phyloP scores from a whole-genome alignment of 2,888 invertebrate genomes.

The Plutella xylostella region DNA sequence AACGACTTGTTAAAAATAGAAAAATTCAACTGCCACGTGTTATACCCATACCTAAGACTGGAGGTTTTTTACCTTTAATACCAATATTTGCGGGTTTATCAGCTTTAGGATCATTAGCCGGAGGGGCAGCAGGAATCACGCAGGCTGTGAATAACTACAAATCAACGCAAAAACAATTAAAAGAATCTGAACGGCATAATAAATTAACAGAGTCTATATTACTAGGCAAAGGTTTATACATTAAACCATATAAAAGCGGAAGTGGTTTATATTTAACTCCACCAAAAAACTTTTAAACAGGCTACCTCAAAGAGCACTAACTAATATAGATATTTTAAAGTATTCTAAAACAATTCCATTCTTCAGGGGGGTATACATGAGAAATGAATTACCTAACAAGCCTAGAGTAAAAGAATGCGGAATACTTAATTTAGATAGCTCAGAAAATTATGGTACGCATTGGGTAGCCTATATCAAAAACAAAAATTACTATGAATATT shows the following conservation, averaged over 20 bases:
- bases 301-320: constrained; percentile 11
- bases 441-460: constrained; percentile 26
- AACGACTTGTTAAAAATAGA: constrained; percentile 17
- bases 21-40: constrained; percentile 20
- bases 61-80: constrained; percentile 31
- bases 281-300: constrained; percentile 13
- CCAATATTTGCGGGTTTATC: constrained; percentile 32
- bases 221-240: constrained; percentile 26
- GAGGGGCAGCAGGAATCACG: constrained; percentile 30
- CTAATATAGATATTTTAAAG: constrained; percentile 11
- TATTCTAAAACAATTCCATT: constrained; percentile 11
- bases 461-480: constrained; percentile 32
- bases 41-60: constrained; percentile 30
- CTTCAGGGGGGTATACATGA: constrained; percentile 19
- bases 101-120: constrained; percentile 30
- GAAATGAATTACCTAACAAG: constrained; percentile 20
- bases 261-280: constrained; percentile 4
- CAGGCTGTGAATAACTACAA: constrained; percentile 28
- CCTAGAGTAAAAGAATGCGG: constrained; percentile 19
- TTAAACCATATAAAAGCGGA: constrained; percentile 10
- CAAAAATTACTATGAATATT: constrained; percentile 25
- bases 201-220: constrained; percentile 33
- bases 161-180: constrained; percentile 22
- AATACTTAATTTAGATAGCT: constrained; percentile 24
- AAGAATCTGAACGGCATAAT: constrained; percentile 7